These are phyloP conservation scores for Agrochola lota DNA, from an alignment of 2,888 invertebrate species.

Conservation along the genomic window DNA sequence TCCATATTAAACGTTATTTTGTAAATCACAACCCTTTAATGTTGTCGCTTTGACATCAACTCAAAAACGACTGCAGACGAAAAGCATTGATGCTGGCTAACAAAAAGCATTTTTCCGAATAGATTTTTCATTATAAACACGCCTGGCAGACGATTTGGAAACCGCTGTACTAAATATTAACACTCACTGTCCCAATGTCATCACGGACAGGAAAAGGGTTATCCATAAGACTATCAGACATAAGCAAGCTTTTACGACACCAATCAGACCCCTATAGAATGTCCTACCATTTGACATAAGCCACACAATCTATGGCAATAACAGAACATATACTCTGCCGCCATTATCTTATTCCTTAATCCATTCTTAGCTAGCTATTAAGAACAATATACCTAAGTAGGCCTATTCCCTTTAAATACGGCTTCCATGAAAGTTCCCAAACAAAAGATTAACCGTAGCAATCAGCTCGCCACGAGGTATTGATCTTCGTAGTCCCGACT, in stretches of 20 bases:
- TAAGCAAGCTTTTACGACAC: neutral
- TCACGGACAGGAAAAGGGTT: neutral
- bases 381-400: constrained; percentile 42
- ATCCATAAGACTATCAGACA: neutral
- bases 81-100: neutral
- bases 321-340: constrained; percentile 14
- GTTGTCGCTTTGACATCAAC: neutral
- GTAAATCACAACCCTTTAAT: neutral
- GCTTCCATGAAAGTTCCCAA: constrained; percentile 55
- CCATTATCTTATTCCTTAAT: constrained; percentile 39
- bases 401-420: constrained; percentile 49
- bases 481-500: constrained; percentile 54
- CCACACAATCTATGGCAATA: constrained; percentile 18
- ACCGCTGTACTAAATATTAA: neutral
- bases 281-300: constrained; percentile 1
- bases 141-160: neutral
- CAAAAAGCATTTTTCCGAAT: neutral
- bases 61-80: neutral
- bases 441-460: constrained; percentile 66
- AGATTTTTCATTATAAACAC: neutral
- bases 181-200: neutral
- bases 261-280: neutral
- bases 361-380: constrained; percentile 41
- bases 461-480: constrained; percentile 62
- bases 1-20: neutral